These are phyloP conservation scores for Alectoris magna DNA, from an alignment of 2,797 vertebrate species.

Conservation along the genomic window DNA sequence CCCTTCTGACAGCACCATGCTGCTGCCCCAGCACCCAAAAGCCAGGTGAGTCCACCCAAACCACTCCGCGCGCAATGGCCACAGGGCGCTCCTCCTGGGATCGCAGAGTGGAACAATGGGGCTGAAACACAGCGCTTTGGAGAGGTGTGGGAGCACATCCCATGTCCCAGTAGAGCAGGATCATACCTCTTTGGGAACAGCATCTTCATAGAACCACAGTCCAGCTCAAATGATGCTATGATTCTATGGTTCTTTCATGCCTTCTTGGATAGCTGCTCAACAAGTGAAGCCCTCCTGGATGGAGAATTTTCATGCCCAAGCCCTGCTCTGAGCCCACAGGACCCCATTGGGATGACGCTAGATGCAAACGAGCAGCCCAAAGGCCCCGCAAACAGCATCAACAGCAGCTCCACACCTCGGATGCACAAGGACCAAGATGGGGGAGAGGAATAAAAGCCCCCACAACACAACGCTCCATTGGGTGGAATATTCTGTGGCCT, in stretches of 20 bases:
- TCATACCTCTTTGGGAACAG: rapidly evolving
- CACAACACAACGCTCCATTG: rapidly evolving
- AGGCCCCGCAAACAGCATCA: neutral
- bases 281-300: constrained; percentile 17
- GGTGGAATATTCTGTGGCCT: constrained; percentile 50
- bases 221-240: neutral
- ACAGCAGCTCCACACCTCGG: rapidly evolving
- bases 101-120: neutral
- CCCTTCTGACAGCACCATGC: rapidly evolving
- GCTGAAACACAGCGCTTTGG: neutral
- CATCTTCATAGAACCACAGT: neutral
- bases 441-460: rapidly evolving
- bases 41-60: neutral
- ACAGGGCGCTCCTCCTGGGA: neutral
- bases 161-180: neutral
- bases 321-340: neutral
- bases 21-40: neutral
- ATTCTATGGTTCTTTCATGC: neutral
- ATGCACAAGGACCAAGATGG: neutral
- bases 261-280: constrained; percentile 4
- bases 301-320: neutral
- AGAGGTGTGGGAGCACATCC: neutral
- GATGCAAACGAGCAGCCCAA: neutral
- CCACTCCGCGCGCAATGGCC: neutral
- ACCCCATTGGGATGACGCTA: rapidly evolving